Conservation (phyloP, 2,797 vertebrate species). For the Pelobates cultripes region DNA sequence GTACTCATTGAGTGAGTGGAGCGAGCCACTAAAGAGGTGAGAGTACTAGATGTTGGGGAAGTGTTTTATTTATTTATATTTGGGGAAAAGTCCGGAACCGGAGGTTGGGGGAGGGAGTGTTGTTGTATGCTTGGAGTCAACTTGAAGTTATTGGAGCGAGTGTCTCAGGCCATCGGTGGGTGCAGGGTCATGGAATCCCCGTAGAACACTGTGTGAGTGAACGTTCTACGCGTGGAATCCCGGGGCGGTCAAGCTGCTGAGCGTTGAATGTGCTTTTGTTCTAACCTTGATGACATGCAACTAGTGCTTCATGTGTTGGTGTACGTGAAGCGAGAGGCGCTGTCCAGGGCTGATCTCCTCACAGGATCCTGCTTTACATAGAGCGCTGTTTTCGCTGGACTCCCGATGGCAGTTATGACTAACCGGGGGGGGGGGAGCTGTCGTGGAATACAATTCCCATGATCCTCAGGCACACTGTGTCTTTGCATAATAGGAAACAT, state of each 20-base stretch:
- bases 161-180: background rate
- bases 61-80: background rate
- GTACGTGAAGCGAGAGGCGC: background rate
- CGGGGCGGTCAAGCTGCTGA: background rate
- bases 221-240: background rate
- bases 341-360: slow-evolving; percentile 7
- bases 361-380: background rate
- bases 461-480: no score
- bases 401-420: no score
- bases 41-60: background rate
- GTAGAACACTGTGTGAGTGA: background rate
- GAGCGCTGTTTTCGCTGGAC: background rate
- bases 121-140: background rate
- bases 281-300: background rate
- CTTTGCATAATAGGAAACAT: no score
- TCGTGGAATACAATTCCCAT: no score
- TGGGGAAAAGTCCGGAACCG: background rate
- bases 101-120: slow-evolving; percentile 6
- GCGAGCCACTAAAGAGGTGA: background rate
- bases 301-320: background rate
- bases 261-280: background rate
- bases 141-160: background rate
- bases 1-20: background rate
- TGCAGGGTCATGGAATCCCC: background rate
- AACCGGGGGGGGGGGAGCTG: no score